Evolutionary conservation across 2,888 invertebrate species (phyloP), one percentile per base, ranked within the genome.

Genomic region (Steromphala cineraria): DNA sequence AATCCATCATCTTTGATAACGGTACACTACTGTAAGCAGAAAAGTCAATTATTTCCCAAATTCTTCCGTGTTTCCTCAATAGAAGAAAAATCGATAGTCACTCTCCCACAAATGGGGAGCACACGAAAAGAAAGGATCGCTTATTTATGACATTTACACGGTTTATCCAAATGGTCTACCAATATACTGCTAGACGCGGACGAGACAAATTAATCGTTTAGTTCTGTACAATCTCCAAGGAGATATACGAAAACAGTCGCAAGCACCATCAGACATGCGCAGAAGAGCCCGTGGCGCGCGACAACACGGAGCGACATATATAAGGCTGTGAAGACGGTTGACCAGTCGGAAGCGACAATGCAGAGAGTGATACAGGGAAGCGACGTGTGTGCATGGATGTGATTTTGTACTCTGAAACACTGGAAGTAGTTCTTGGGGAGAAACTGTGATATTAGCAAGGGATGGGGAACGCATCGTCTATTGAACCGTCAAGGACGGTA

Each of bases 391-490:
- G 10, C 28, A 62, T 62, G 24, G 62, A 62, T 24, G 62, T 21
- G 62, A 28, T 62, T 28, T 62, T 62, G 4, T 62, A 46, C 46
- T 21, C 15, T 24, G 24, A 28, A 24, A 62, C 62, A 2, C 62
- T 62, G 21, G 21, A 21, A 4, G 28, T 24, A 24, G 17, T n/a
- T 24, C 40, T n/a, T 56, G 31, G 28, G 62, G 24, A 52, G 7
- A 8, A 46, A 19, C 40, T 21, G 74, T 24, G 46, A 52, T 28
- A 19, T 17, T 10, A 24, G 2, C 19, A 19, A 19, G 82, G 71
- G n/a, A 92, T 92, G 92, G 92, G 92, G 10, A 92, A 91, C 88
- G 92, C 90, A 1, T 90, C 92, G 5, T 91, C 91, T 0, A 87
- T 92, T 10, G 91, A 91, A 17, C 83, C 88, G 0, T 87, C 89